Conservation (phyloP, 1,140 invertebrate species). For the Thaumetopoea pityocampa region DNA sequence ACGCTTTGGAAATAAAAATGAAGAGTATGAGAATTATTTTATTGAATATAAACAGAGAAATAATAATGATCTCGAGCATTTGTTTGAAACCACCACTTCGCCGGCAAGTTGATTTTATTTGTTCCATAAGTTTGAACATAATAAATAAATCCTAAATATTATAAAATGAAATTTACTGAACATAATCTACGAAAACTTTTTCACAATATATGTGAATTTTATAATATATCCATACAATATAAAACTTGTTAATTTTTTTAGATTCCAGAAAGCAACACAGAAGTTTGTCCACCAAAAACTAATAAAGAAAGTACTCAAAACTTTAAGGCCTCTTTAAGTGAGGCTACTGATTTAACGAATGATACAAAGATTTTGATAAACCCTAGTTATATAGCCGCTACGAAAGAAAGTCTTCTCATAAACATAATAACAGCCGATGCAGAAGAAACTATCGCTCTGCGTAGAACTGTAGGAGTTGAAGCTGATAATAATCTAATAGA, state of each 20-base stretch:
- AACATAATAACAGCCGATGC: conserved; percentile 43
- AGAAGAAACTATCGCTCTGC: conserved; percentile 45
- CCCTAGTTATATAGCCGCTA: conserved; percentile 26
- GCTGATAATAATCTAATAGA: conserved; percentile 23
- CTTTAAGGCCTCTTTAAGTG: background rate
- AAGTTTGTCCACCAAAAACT: conserved; percentile 35
- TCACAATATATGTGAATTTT: no score
- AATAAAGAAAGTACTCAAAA: conserved; percentile 13
- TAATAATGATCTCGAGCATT: no score
- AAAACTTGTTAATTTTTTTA: no score
- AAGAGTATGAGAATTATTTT: no score
- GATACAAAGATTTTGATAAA: background rate
- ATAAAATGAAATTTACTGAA: no score
- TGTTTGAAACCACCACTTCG: no score
- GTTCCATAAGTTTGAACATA: no score
- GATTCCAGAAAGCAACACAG: conserved; percentile 49
- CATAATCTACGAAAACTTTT: no score
- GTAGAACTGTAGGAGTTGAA: conserved; percentile 43
- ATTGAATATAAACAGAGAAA: no score
- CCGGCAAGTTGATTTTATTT: no score
- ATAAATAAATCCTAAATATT: no score
- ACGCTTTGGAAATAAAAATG: conserved; percentile 28
- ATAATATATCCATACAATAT: no score
- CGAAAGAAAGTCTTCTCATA: conserved; percentile 42
- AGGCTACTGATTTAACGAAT: background rate